A percentile compares a stretch with the other conserved stretches of the same genome.
Evolutionary conservation across 2,888 invertebrate genomes (phyloP).

Genomic region (Macrophya alboannulata): DNA sequence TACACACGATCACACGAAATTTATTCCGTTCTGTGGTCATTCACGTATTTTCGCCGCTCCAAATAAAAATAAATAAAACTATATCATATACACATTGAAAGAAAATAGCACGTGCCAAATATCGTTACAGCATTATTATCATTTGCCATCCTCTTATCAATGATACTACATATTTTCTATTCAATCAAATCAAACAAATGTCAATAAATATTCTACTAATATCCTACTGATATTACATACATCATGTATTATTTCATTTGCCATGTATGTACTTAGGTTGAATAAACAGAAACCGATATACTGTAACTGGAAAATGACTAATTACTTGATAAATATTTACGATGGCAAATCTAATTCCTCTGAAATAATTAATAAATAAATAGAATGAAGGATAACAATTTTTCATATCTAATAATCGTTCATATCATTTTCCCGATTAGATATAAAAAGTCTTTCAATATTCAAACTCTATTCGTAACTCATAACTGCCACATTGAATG

Average conservation of each 20-base stretch:
- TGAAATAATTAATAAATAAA: background rate
- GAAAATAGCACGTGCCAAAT: background rate
- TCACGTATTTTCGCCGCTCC: conserved; percentile 43
- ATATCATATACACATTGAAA: background rate
- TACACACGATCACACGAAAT: background rate
- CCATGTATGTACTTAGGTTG: background rate
- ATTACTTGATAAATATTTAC: background rate
- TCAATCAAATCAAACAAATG: background rate
- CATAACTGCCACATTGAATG: background rate
- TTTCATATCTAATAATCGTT: background rate
- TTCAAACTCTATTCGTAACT: background rate
- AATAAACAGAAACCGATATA: background rate
- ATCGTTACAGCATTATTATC: background rate
- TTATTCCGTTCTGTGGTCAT: conserved; percentile 44
- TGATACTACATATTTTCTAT: background rate
- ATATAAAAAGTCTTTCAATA: background rate
- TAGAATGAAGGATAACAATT: background rate
- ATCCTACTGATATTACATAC: background rate
- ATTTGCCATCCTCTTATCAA: background rate
- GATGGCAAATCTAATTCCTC: background rate
- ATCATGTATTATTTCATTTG: background rate
- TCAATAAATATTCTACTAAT: background rate
- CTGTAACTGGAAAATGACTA: background rate
- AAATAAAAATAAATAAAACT: background rate
- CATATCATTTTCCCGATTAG: background rate